phyloP scores from a whole-genome alignment of 2,797 vertebrate species.

The Ambastaia sidthimunki region DNA sequence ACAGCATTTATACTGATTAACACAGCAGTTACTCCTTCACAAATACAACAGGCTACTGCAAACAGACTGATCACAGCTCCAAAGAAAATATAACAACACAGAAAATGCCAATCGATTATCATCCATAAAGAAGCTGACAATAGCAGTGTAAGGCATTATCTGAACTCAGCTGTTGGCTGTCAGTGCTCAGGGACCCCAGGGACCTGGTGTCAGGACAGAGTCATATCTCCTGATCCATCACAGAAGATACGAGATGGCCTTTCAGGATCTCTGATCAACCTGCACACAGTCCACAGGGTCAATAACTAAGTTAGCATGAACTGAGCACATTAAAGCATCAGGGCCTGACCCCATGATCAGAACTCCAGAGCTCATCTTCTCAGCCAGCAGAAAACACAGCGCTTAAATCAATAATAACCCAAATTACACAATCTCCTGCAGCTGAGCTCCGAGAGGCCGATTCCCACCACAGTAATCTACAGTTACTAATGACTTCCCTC shows the following conservation, averaged over 20 bases:
- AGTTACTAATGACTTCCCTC: slow-evolving; percentile 27
- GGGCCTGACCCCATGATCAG: slow-evolving; percentile 4
- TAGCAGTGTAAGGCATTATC: neutral
- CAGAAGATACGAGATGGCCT: neutral
- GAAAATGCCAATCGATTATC: neutral
- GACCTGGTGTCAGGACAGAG: slow-evolving; percentile 2
- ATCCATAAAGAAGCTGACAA: neutral
- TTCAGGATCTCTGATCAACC: slow-evolving; percentile 30
- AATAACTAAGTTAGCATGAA: slow-evolving; percentile 37
- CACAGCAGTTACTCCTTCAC: neutral
- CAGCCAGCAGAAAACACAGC: slow-evolving; percentile 35
- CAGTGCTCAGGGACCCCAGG: neutral
- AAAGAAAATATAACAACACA: neutral
- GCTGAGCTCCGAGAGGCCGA: slow-evolving; percentile 3
- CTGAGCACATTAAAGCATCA: neutral
- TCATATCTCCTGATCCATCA: slow-evolving; percentile 9
- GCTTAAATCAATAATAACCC: slow-evolving; percentile 50
- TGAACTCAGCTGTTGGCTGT: neutral
- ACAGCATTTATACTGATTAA: no score
- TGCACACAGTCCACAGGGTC: slow-evolving; percentile 19
- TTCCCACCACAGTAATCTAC: slow-evolving; percentile 26
- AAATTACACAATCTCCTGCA: slow-evolving; percentile 30
- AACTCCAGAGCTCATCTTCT: slow-evolving; percentile 10
- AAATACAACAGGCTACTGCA: neutral
- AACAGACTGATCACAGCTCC: neutral